A percentile compares a stretch with the other conserved stretches of the same genome.
Evolutionary conservation across 2,797 vertebrate species (phyloP).

Genomic region (Sciaenops ocellatus): DNA sequence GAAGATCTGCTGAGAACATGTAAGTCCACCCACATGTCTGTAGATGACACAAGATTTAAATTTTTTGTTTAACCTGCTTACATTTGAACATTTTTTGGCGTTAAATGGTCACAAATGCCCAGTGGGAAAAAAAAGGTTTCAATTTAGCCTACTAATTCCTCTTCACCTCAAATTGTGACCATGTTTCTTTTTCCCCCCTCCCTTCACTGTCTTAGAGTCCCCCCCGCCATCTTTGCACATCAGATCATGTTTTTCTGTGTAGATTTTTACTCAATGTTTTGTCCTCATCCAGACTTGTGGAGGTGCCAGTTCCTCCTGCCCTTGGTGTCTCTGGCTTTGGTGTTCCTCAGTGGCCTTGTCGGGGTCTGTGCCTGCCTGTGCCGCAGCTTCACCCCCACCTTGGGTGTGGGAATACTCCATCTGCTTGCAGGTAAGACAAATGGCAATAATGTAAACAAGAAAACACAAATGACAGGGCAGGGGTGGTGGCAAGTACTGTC

Average conservation of each 20-base stretch:
- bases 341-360: conserved; percentile 92
- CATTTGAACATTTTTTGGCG: no score
- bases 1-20: conserved; percentile 93
- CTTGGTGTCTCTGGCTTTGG: conserved; percentile 92
- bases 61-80: no score
- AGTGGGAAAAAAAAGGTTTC: no score
- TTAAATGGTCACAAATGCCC: no score
- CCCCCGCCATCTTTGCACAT: neutral
- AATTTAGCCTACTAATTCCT: neutral
- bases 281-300: conserved; percentile 89
- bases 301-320: conserved; percentile 94
- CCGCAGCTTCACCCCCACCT: conserved; percentile 93
- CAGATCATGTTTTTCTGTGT: neutral
- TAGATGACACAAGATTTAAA: neutral
- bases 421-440: conserved; percentile 91
- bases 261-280: neutral
- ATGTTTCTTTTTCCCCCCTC: neutral
- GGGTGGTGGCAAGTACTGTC: neutral
- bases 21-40: conserved; percentile 80
- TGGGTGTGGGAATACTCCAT: conserved; percentile 93
- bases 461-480: neutral
- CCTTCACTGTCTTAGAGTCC: neutral
- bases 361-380: conserved; percentile 95
- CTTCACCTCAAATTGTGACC: neutral
- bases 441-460: neutral